Conservation (phyloP, 23 tunicate genomes). For the Halocynthia roretzi region DNA sequence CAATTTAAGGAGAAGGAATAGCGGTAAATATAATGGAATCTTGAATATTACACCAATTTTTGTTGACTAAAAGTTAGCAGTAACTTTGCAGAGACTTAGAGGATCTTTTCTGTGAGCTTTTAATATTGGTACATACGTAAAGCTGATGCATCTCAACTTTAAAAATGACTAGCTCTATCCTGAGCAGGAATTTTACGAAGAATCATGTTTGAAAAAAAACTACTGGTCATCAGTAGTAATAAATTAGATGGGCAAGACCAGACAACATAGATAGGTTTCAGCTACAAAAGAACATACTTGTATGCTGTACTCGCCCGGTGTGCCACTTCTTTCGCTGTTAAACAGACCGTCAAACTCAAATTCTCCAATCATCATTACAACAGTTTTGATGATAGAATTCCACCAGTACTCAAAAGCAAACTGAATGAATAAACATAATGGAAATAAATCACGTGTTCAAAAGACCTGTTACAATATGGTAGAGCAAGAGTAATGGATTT, state of each 20-base stretch:
- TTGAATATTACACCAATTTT: not conserved
- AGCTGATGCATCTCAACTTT: no score
- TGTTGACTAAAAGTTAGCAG: not conserved
- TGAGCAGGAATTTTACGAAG: no score
- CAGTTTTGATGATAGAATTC: constrained; percentile 82
- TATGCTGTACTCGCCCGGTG: no score
- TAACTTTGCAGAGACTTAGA: no score
- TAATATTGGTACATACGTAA: no score
- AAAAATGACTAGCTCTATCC: no score
- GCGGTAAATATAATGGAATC: not conserved
- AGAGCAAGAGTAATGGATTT: no score
- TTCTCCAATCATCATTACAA: constrained; percentile 98
- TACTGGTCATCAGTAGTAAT: no score
- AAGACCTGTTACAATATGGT: no score
- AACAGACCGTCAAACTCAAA: constrained; percentile 77
- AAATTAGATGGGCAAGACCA: not conserved
- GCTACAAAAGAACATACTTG: not conserved
- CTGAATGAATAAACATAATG: constrained; percentile 21
- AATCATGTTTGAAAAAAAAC: no score
- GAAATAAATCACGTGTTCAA: no score
- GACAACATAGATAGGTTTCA: not conserved
- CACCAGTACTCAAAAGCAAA: constrained; percentile 79
- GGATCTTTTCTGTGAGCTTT: no score
- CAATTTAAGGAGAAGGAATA: not conserved
- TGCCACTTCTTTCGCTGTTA: constrained; percentile 7